phyloP scores from a whole-genome alignment of 2,113 vertebrate species.

The Centropus unirufus region DNA sequence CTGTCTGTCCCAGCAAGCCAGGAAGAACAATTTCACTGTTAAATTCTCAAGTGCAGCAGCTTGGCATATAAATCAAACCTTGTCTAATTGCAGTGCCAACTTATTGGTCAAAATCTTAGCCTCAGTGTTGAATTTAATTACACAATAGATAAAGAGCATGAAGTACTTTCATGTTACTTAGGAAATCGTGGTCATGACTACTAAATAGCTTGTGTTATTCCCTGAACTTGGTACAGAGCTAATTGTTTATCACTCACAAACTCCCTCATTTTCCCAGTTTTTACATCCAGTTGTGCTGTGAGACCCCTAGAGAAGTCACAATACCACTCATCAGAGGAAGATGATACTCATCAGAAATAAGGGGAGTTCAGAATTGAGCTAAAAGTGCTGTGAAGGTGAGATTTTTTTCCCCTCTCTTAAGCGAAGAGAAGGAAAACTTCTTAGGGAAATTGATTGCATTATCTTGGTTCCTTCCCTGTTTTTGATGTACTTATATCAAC shows the following conservation, averaged over 20 bases:
- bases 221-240: neutral
- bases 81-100: neutral
- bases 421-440: neutral
- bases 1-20: neutral
- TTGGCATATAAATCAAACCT: neutral
- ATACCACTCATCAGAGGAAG: neutral
- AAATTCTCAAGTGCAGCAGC: neutral
- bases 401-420: neutral
- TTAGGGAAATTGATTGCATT: neutral
- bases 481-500: neutral
- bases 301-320: neutral
- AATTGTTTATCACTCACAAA: neutral
- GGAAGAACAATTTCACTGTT: neutral
- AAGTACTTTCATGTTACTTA: neutral
- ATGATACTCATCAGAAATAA: neutral
- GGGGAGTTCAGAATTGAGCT: neutral
- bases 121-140: neutral
- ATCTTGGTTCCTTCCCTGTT: neutral
- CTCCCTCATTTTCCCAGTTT: neutral
- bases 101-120: conserved; percentile 8
- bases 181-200: neutral
- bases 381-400: neutral
- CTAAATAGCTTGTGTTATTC: neutral
- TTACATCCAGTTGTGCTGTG: neutral
- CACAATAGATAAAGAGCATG: neutral